Percentiles rank a stretch among this genome's conserved stretches.
Evolutionary conservation across 2,797 vertebrate genomes (phyloP).

Genomic region (Channallabes apus): DNA sequence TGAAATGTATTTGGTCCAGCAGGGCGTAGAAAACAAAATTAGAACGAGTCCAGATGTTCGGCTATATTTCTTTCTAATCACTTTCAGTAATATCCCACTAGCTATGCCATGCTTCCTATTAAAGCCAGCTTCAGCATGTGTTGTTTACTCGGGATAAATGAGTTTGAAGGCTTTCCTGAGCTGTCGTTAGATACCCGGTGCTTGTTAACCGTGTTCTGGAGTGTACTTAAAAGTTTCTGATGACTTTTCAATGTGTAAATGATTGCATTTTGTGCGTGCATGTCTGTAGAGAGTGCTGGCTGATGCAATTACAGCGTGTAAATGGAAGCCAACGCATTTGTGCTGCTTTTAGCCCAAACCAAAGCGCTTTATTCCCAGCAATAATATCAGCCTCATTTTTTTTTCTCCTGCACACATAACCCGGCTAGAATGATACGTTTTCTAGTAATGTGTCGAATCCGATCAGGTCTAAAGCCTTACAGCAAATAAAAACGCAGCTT

Average conservation of each 20-base stretch:
- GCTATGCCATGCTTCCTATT: conserved; percentile 11
- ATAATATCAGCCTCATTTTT: conserved; percentile 33
- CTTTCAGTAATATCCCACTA: conserved; percentile 9
- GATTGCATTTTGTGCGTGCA: conserved; percentile 53
- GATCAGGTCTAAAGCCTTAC: conserved; percentile 27
- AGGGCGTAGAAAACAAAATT: not conserved
- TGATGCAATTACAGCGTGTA: conserved; percentile 57
- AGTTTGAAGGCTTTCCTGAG: conserved; percentile 51
- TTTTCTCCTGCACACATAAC: conserved; percentile 8
- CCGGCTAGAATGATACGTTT: conserved; percentile 28
- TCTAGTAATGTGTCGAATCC: conserved; percentile 35
- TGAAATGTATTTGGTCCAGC: not conserved
- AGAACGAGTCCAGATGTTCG: not conserved
- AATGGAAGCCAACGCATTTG: conserved; percentile 55
- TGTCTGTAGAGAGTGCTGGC: conserved; percentile 48
- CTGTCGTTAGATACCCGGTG: conserved; percentile 31
- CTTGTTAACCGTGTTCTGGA: conserved; percentile 44
- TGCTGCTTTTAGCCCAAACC: conserved; percentile 52
- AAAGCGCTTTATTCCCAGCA: conserved; percentile 51
- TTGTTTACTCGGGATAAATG: conserved; percentile 49
- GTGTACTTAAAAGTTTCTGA: conserved; percentile 47
- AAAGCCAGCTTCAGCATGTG: conserved; percentile 23
- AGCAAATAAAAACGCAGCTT: conserved; percentile 34
- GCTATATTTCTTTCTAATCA: not conserved
- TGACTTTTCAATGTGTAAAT: conserved; percentile 48